A percentile compares a stretch with the other conserved stretches of the same genome.
phyloP scores from a whole-genome alignment of 1,140 invertebrate genomes.

The Danaus plexippus region DNA sequence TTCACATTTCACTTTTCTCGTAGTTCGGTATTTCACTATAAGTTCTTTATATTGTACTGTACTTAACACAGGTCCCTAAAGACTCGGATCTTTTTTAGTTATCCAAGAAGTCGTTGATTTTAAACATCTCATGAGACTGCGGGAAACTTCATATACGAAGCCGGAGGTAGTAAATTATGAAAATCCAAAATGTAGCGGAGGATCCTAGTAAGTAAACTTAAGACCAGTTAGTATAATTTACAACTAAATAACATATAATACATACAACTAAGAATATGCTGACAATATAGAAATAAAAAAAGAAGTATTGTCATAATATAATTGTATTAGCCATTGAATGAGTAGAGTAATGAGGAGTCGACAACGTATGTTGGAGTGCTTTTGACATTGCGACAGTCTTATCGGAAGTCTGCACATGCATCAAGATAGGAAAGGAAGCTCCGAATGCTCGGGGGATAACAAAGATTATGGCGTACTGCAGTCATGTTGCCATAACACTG shows the following conservation, averaged over 20 bases:
- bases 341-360: too few species aligned
- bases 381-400: not conserved
- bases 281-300: too few species aligned
- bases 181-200: slow-evolving; percentile 17
- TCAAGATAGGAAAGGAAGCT: slow-evolving; percentile 12
- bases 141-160: slow-evolving; percentile 16
- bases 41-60: too few species aligned
- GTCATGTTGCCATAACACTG: slow-evolving; percentile 7
- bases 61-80: too few species aligned
- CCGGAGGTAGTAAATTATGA: slow-evolving; percentile 20
- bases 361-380: too few species aligned
- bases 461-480: slow-evolving; percentile 11
- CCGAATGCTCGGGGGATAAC: slow-evolving; percentile 15
- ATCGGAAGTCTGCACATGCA: not conserved
- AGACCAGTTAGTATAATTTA: not conserved
- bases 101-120: slow-evolving; percentile 14
- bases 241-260: too few species aligned
- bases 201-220: slow-evolving; percentile 13
- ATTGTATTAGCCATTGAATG: too few species aligned
- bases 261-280: too few species aligned
- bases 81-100: not conserved
- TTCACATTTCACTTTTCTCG: too few species aligned
- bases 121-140: slow-evolving; percentile 16
- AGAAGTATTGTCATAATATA: too few species aligned
- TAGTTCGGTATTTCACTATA: too few species aligned